These are phyloP conservation scores for Danionella dracula DNA, from an alignment of 2,797 vertebrate species.

Conservation along the genomic window DNA sequence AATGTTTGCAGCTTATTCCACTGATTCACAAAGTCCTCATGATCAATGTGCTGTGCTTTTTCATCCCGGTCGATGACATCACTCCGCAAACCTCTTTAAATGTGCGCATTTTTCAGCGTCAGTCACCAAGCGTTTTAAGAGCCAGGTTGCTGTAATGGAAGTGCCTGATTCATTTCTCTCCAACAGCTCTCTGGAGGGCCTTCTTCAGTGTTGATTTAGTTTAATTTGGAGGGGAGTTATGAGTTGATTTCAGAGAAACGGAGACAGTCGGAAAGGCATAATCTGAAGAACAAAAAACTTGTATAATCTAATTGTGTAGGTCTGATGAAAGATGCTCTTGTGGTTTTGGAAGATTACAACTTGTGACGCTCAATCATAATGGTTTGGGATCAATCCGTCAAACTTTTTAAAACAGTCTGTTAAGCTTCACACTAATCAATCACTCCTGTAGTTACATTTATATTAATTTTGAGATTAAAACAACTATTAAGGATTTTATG, in stretches of 20 bases:
- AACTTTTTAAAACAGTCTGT: constrained; percentile 15
- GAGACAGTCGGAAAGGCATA: constrained; percentile 4
- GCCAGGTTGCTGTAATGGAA: constrained; percentile 15
- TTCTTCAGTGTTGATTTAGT: constrained; percentile 31
- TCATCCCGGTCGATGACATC: constrained; percentile 60
- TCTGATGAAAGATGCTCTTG: constrained; percentile 15
- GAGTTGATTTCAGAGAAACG: constrained; percentile 5
- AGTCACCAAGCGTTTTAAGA: constrained; percentile 25
- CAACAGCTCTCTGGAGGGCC: neutral
- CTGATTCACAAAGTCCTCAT: constrained; percentile 70
- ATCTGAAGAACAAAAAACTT: neutral
- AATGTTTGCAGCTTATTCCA: constrained; percentile 68
- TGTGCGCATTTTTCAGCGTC: constrained; percentile 54
- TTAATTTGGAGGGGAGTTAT: constrained; percentile 15
- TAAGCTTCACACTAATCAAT: constrained; percentile 18
- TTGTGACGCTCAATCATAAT: neutral
- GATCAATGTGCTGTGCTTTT: constrained; percentile 69
- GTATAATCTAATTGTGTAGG: constrained; percentile 9
- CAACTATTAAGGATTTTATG: neutral
- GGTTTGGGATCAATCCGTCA: constrained; percentile 5
- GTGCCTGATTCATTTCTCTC: constrained; percentile 31
- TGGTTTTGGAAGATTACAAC: constrained; percentile 21
- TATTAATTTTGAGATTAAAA: neutral
- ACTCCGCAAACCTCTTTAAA: constrained; percentile 45
- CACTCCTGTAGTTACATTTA: constrained; percentile 1